Evolutionary conservation across 2,888 invertebrate genomes (phyloP), one percentile per base, ranked within the genome.

Genomic region (Microctonus hyperodae): DNA sequence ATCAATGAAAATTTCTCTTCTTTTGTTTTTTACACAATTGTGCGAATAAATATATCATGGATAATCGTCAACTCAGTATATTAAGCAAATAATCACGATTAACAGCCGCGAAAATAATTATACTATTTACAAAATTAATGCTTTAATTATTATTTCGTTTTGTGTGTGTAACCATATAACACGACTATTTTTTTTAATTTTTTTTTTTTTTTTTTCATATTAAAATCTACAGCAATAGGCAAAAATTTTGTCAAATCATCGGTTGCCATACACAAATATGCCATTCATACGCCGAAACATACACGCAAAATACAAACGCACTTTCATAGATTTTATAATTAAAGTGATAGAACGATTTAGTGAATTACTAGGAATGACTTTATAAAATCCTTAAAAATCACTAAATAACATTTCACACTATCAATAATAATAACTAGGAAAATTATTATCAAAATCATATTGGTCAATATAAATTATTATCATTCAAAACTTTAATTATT

Each of bases 1-100:
- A 44, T 44, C 44, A n/a, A 6, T 7, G 16, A 44, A 1, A 44
- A 7, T 10, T 28, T 28, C 7, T 28, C 7, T 28, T 28, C 7
- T 28, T 7, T 28, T 28, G 4, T 44, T 16, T 44, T 16, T n/a
- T 20, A 16, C 44, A 44, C 7, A 7, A 16, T 44, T 44, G 3
- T 5, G 6, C 16, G 44, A 44, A 44, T 44, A 16, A 44, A 16
- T 44, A 44, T 20, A n/a, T 44, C 9, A 2, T 44, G 20, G 44
- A n/a, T 16, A 44, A 22, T 22, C n/a, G 28, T 23, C 7, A 53
- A 53, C 23, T 28, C n/a, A 28, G 23, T 25, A 22, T 13, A 28
- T 53, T 22, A 53, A 53, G 53, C 53, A 25, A 53, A 25, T 53
- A 53, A 53, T 25, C 53, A 28, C 53, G 25, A 25, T 25, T 28